Evolutionary conservation across 2,113 vertebrate species (phyloP), one percentile per base, ranked within the genome.

Genomic region (Lipophrys pholis): DNA sequence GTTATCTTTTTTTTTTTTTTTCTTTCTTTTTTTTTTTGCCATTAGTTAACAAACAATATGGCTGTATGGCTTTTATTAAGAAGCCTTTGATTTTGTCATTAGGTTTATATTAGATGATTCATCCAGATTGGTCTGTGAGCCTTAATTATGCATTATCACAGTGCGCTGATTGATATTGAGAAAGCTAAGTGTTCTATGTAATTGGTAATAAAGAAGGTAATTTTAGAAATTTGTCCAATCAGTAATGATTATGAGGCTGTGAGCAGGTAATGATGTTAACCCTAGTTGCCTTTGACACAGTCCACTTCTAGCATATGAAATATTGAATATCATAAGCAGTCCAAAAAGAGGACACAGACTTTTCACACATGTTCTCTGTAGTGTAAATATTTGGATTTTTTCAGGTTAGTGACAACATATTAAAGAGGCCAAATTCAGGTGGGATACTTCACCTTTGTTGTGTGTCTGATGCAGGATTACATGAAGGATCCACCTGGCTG

Each of bases 161-260:
- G 95, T 93, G 94, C 95, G 95, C 96, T 97, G 96, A 97, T 97
- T 96, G 96, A 97, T 98, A 96, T 96, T 91, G 90, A 92, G 95
- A 97, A 97, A 97, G 94, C 94, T 96, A 96, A 91, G 89, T 91
- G 85, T 92, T 90, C 91, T 90, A 90, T 91, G 89, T 92, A 91
- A 92, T 92, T 93, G 90, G 90, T 91, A 92, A 92, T 92, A 90
- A 91, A 92, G 84, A 89, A 90, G 84, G 87, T 76, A 85, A 92
- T 92, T 90, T 89, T 87, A 91, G 86, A 86, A 89, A 92, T 92
- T 91, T 92, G 88, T 92, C 87, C 87, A 89, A 92, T 92, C 86
- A 91, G 82, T 90, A 90, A 90, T 85, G 87, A 91, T 90, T 93
- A 91, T 90, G 90, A 88, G 88, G 58, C 84, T 81, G 81, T 76